Conservation (phyloP, 2,797 vertebrate species). For the Sebastolobus altivelis region DNA sequence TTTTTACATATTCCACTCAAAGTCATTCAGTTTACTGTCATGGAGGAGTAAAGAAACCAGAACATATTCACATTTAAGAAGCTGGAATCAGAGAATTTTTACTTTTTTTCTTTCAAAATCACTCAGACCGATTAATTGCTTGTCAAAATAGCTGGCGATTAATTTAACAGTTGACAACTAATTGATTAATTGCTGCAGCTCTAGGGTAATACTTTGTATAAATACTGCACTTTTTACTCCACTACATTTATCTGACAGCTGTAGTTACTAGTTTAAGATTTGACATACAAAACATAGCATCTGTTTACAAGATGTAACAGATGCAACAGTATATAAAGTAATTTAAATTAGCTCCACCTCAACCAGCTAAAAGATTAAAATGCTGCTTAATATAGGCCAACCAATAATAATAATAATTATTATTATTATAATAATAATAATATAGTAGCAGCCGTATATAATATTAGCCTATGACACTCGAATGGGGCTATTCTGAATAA, state of each 20-base stretch:
- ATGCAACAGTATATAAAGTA: neutral
- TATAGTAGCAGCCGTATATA: neutral
- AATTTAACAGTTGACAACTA: too few relatives aligned
- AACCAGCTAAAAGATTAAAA: neutral
- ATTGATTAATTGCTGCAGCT: too few relatives aligned
- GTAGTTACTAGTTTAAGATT: neutral
- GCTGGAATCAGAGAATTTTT: too few relatives aligned
- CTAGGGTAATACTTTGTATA: neutral
- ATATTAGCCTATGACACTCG: neutral
- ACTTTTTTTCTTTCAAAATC: too few relatives aligned
- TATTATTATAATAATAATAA: neutral
- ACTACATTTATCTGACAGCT: conserved; percentile 3
- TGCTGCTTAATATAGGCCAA: neutral
- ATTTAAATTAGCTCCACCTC: neutral
- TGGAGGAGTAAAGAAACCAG: too few relatives aligned
- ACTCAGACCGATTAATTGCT: too few relatives aligned
- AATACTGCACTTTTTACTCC: neutral
- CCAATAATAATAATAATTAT: neutral
- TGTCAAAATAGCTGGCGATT: too few relatives aligned
- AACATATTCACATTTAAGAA: too few relatives aligned
- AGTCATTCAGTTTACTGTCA: too few relatives aligned
- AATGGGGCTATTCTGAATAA: neutral
- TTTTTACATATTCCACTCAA: too few relatives aligned
- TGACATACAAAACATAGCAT: neutral
- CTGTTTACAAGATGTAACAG: neutral